Base-by-base conservation (phyloP, 2,888 invertebrate genomes). In the Drosophila niveifrons region DNA sequence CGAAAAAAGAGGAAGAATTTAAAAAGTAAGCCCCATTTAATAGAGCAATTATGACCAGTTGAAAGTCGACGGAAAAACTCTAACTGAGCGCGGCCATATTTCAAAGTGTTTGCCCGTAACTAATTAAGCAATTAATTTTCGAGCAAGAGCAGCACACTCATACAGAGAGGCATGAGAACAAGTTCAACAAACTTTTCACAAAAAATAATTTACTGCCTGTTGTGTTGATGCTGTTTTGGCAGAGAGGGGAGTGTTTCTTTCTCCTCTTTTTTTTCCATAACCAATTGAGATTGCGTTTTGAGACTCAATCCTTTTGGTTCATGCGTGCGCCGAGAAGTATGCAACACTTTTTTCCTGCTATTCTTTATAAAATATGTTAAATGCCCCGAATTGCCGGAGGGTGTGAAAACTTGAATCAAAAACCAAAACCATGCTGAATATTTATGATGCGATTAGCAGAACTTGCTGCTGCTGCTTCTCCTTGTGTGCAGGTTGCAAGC, bases 51-150 rank as follows among this genome's bases (percentile, higher is more conserved):
- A 88, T 87, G 82, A 87, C 75, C 88, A 88, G 84, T 78, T 80
- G 80, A 84, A 64, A 85, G 82, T 68, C 71, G 72, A 67, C 72
- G 34, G 34, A 61, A 55, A 66, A 67, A 64, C 58, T 50, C 36
- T 53, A 67, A 62, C 53, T 74, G 72, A 62, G 78, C 87, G 83
- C 87, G 83, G 85, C 82, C 89, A 89, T 89, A 88, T 77, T 85
- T 89, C 90, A 87, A 89, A 78, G 75, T 79, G 82, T 80, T 84
- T 83, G 82, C 81, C 83, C 88, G 88, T 90, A 88, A 86, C 90
- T 83, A 89, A 89, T 90, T 89, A 89, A 88, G 87, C 90, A 90
- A 88, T 90, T 89, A 88, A 89, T 90, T 89, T 72, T 77, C 74
- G 75, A 72, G 81, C 77, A 68, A 56, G 58, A 46, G 51, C 58